Conservation (phyloP, 1,140 invertebrate species). For the Drosophila lini region DNA sequence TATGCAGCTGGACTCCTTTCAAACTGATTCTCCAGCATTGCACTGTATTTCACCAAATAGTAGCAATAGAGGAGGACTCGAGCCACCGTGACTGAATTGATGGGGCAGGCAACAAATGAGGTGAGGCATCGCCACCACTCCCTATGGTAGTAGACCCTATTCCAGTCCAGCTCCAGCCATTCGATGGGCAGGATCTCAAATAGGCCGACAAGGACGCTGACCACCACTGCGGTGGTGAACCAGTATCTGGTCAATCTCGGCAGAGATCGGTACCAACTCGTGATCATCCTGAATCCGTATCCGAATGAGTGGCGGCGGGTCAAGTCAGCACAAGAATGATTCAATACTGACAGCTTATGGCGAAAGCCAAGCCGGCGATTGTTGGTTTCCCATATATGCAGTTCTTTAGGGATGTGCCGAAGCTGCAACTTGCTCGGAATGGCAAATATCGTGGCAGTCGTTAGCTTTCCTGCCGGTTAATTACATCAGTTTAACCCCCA, state of each 20-base stretch:
- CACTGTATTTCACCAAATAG: constrained; percentile 92
- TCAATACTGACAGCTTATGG: background rate
- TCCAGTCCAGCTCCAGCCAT: constrained; percentile 15
- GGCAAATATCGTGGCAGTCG: constrained; percentile 8
- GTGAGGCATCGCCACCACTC: constrained; percentile 97
- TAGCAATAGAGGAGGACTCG: constrained; percentile 99
- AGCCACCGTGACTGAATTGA: constrained; percentile 95
- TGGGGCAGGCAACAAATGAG: constrained; percentile 96
- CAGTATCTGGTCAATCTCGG: constrained; percentile 96
- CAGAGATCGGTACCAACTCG: constrained; percentile 90
- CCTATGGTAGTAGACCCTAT: constrained; percentile 2
- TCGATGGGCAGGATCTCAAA: constrained; percentile 89
- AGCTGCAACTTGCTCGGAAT: background rate
- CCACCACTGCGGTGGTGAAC: constrained; percentile 93
- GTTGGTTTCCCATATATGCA: background rate
- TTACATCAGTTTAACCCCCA: background rate
- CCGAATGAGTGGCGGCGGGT: too few species aligned
- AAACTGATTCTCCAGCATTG: constrained; percentile 95
- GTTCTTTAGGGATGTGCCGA: background rate
- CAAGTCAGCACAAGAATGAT: background rate
- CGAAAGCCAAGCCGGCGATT: too few species aligned
- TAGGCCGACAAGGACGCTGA: constrained; percentile 92
- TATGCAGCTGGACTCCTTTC: constrained; percentile 97
- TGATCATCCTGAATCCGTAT: background rate
- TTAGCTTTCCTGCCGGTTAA: background rate